Base-by-base conservation (phyloP, 2,888 invertebrate genomes). In the Limenitis camilla region DNA sequence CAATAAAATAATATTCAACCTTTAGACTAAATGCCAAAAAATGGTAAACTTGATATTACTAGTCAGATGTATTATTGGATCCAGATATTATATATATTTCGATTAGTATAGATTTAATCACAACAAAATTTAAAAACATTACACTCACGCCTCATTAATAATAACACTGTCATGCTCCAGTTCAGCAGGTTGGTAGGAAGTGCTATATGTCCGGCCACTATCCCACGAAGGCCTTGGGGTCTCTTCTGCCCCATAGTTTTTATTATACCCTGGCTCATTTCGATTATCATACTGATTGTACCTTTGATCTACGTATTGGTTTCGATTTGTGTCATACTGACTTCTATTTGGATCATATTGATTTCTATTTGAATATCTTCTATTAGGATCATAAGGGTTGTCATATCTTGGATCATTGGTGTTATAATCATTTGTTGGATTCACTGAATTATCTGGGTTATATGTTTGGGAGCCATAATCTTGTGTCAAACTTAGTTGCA, bases 141-240 rank as follows among this genome's bases (percentile, higher is more conserved):
- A 19, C 19, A 85, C 89, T 89, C 72, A 89, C 89, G 89, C 89
- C 69, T 89, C 89, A 73, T 84, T 86, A 40, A 89, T 88, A 38
- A 89, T 88, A 40, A 89, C 75, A 68, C 81, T 89, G 30, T 87
- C 87, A 61, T 83, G 76, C 52, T 88, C 88, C 42, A 86, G 50
- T 8, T 78, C 69, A 8, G 72, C 72, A 49, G 68, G 67, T 48
- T 75, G 76, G 52, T 62, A 76, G 3, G 81, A 67, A 31, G 72
- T 68, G 36, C 67, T 61, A 41, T 74, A 83, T 5, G 71, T 70
- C 10, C 73, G 68, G 8, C 75, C 65, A 0, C 59, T 65, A 2
- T 84, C 84, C 84, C 84, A 86, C 1, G 71, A 49, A 0, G 81
- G 74, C 49, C 71, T 72, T 0, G 69, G 73, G 39, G 76, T 76